phyloP scores from a whole-genome alignment of 2,113 vertebrate species.

The Sylvietta virens region DNA sequence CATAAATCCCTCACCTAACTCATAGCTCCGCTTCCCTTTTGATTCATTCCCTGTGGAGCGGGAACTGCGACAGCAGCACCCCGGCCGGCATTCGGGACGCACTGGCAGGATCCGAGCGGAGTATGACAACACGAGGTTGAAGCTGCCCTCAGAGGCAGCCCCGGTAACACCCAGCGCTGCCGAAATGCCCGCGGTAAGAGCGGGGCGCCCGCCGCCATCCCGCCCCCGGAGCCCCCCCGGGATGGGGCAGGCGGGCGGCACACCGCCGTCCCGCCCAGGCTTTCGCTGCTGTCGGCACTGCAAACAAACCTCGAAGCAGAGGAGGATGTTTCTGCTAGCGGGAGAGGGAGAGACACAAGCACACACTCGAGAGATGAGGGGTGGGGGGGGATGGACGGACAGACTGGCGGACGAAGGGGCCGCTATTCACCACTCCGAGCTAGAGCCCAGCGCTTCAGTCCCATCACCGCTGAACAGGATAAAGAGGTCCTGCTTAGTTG shows the following conservation, averaged over 20 bases:
- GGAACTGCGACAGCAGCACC: background rate
- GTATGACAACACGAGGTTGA: accelerated
- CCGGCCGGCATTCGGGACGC: background rate
- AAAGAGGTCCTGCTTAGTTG: background rate
- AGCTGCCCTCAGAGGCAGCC: background rate
- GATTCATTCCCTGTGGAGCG: background rate
- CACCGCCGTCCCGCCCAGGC: background rate
- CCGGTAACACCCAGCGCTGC: accelerated
- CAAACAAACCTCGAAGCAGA: background rate
- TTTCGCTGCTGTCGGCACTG: background rate
- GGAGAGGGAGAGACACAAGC: too few relatives aligned
- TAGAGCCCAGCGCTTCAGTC: background rate
- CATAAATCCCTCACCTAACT: background rate
- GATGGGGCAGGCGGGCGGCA: background rate
- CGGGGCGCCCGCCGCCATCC: background rate
- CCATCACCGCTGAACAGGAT: background rate
- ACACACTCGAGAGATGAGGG: too few relatives aligned
- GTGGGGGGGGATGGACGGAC: background rate
- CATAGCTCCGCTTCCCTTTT: background rate
- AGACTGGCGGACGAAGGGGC: background rate
- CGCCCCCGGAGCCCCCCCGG: background rate
- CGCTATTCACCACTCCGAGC: background rate
- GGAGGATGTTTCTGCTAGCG: background rate
- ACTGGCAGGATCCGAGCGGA: background rate
- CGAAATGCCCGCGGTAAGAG: background rate